Conservation (phyloP, 2,888 invertebrate genomes). For the Shargacucullia verbasci region DNA sequence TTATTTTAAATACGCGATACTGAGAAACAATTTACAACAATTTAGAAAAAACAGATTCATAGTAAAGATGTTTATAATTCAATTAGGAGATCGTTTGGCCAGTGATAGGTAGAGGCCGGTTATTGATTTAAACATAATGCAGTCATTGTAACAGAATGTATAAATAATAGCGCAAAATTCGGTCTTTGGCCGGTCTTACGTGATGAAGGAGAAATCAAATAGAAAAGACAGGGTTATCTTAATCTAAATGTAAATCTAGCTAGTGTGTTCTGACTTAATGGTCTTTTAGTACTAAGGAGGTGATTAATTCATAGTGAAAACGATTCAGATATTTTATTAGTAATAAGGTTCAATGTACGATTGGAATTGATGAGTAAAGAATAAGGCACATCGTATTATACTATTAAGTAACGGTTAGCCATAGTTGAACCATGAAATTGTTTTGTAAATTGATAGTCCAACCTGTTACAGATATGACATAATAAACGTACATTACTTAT, state of each 20-base stretch:
- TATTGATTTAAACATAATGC: conserved; percentile 26
- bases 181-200: conserved; percentile 20
- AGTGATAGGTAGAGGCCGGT: conserved; percentile 27
- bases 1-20: conserved; percentile 44
- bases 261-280: conserved; percentile 1
- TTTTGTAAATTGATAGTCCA: too few species aligned
- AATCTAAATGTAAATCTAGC: background rate
- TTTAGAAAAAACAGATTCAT: conserved; percentile 34
- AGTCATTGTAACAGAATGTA: conserved; percentile 8
- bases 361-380: too few species aligned
- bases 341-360: too few species aligned
- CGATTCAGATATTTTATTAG: too few species aligned
- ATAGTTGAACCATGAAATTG: too few species aligned
- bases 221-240: conserved; percentile 29
- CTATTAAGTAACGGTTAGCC: too few species aligned
- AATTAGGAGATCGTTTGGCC: conserved; percentile 42
- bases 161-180: conserved; percentile 26
- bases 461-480: too few species aligned
- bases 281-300: too few species aligned
- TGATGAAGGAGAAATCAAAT: conserved; percentile 36
- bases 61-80: conserved; percentile 53
- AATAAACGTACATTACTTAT: too few species aligned
- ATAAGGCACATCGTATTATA: too few species aligned
- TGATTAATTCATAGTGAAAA: too few species aligned
- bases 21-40: conserved; percentile 23